phyloP scores from a whole-genome alignment of 2,113 vertebrate species.

The Leiothrix lutea region DNA sequence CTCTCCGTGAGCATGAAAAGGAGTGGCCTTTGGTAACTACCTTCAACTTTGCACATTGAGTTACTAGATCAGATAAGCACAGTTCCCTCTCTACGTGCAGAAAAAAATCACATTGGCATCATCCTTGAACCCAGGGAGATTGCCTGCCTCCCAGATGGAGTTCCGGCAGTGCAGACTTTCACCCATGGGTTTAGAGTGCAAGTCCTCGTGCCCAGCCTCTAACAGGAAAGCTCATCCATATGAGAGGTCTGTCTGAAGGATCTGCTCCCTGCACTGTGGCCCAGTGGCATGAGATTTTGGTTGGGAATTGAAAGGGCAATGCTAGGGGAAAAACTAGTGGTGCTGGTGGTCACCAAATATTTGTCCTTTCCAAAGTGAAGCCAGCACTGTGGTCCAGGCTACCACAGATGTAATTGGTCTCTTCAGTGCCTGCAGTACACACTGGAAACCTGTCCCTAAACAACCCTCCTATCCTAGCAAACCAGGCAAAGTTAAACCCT shows the following conservation, averaged over 20 bases:
- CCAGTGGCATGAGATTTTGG: rapidly evolving
- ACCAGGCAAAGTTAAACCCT: neutral
- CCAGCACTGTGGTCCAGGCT: neutral
- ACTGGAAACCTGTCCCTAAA: neutral
- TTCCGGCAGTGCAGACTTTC: neutral
- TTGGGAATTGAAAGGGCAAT: neutral
- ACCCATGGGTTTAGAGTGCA: neutral
- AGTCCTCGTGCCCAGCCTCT: neutral
- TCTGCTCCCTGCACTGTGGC: neutral
- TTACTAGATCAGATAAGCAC: neutral
- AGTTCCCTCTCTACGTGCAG: neutral
- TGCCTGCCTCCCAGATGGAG: rapidly evolving
- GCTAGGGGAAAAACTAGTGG: neutral
- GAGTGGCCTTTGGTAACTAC: neutral
- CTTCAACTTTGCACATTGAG: neutral
- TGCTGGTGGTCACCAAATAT: neutral
- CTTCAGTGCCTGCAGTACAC: neutral
- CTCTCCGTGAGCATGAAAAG: neutral
- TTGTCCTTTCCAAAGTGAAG: neutral
- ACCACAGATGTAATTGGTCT: neutral
- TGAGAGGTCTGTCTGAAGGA: neutral
- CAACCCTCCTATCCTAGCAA: neutral
- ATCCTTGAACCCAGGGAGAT: neutral
- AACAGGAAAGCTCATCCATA: neutral
- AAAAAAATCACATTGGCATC: rapidly evolving